A percentile compares a stretch with the other conserved stretches of the same genome.
phyloP scores from a whole-genome alignment of 2,888 invertebrate genomes.

The Plagiodera versicolora region DNA sequence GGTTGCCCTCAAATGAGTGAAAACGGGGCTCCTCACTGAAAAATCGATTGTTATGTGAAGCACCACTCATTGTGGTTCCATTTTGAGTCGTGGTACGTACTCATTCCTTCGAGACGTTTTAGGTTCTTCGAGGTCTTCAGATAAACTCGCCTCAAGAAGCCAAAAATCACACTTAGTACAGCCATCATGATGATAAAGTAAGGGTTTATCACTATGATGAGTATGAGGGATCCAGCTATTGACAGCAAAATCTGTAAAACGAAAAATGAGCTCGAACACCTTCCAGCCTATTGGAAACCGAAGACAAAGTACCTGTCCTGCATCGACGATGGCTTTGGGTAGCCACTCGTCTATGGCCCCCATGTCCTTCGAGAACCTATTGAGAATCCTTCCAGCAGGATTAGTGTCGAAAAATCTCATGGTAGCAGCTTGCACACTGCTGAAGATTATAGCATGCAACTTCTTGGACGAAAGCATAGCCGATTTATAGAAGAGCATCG shows the following conservation, averaged over 20 bases:
- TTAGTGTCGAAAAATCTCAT: constrained; percentile 28
- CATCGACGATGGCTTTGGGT: constrained; percentile 21
- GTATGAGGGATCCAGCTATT: constrained; percentile 57
- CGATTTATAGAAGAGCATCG: constrained; percentile 18
- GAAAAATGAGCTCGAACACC: no score
- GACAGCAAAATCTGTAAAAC: constrained; percentile 54
- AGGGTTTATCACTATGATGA: constrained; percentile 60
- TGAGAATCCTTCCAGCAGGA: constrained; percentile 24
- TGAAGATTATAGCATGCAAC: constrained; percentile 18
- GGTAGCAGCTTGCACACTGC: constrained; percentile 14
- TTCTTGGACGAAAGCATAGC: constrained; percentile 20
- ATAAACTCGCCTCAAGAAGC: constrained; percentile 66
- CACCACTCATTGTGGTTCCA: no score
- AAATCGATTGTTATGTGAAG: constrained; percentile 4
- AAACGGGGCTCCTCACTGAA: constrained; percentile 79
- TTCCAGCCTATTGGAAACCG: no score
- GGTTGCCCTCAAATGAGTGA: constrained; percentile 75
- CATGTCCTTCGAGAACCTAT: constrained; percentile 25
- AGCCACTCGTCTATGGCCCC: constrained; percentile 22
- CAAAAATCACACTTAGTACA: constrained; percentile 64
- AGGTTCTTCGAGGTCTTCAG: constrained; percentile 71
- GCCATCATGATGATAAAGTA: constrained; percentile 54
- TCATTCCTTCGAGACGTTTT: constrained; percentile 68
- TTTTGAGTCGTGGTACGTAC: constrained; percentile 58
- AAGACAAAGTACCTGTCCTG: constrained; percentile 17